Base-by-base conservation (phyloP, 1,140 invertebrate species). In the Nomia melanderi region DNA sequence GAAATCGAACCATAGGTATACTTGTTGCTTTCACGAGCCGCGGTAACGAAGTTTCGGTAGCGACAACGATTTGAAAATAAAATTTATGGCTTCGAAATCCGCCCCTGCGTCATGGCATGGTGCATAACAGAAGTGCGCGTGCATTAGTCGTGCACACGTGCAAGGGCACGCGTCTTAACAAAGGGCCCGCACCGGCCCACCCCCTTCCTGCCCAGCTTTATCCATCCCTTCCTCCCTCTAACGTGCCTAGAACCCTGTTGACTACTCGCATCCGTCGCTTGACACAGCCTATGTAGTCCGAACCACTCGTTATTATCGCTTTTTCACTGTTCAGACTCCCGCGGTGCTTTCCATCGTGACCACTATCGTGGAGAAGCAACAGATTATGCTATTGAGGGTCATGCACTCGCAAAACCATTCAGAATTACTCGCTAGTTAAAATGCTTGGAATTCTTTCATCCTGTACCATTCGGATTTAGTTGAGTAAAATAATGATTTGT, bases 71-170 rank as follows among this genome's bases (percentile, higher is more conserved):
- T 74, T 59, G 4, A 60, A 44, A 53, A 57, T 70, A 53, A 50
- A 74, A 82, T 82, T 74, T 70, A 56, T 23, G 36, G 33, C 39
- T 75, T 78, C 33, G 39, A 74, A 79, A 71, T 71, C 69, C 63
- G 69, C 63, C 57, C 72, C 67, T 83, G 66, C 72, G 50, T 41
- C 56, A 31, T 50, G 74, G 62, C 60, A 64, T 44, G 64, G 78
- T 81, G 79, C 67, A 81, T 77, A 85, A 87, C 76, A 84, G 78
- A 86, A 86, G 73, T 87, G 83, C 79, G 86, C 86, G 87, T 87
- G 85, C 85, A 88, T 88, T 87, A 88, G 88, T 80, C 88, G 81
- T 81, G 89, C 87, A 89, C 89, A 89, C 89, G 88, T 89, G 89
- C 88, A 88, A 65, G 88, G 87, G 86, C 89, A 90, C 89, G 89